Evolutionary conservation across 1,140 invertebrate species (phyloP), one percentile per base, ranked within the genome.

Genomic region (Drosophila elegans): DNA sequence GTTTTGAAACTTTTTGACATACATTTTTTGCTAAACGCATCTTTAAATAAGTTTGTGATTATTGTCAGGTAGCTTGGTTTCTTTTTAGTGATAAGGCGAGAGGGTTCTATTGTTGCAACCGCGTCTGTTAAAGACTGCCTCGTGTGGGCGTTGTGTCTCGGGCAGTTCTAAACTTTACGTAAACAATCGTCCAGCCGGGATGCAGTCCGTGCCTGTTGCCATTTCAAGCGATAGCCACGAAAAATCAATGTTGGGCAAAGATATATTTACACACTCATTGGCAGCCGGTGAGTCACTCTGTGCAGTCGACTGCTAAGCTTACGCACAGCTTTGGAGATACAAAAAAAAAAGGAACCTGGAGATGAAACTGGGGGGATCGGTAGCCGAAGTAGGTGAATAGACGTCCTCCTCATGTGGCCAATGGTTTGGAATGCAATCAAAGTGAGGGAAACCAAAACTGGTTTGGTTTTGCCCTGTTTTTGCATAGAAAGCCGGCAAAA

Each of bases 191-290:
- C 36, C 46, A 44, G 68, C 39, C 51, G 57, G 53, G 67, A 72
- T 60, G 68, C 55, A 73, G 46, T n/a, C 29, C 27, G 38, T 62
- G 53, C 12, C 27, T n/a, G 16, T 44, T 46, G 36, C 29, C 38
- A 48, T 27, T 54, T 62, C 49, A 42, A 54, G 42, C 45, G 49
- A 51, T 48, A 74, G 56, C 41, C 69, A 62, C 68, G 69, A 74
- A 74, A 74, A 74, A 74, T 74, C 72, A 74, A 74, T 74, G 68
- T 42, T 36, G 56, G 21, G 32, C 57, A 74, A 74, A 74, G 69
- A 74, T 74, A 74, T 73, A 74, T 74, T 74, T 74, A 63, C 71
- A 74, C 69, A 49, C 59, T 63, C 59, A 63, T 74, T 54, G 69
- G 45, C 59, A 63, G 69, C 39, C 72, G 71, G 60, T 74, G 69